phyloP scores from a whole-genome alignment of 2,797 vertebrate genomes.

The Takifugu rubripes region DNA sequence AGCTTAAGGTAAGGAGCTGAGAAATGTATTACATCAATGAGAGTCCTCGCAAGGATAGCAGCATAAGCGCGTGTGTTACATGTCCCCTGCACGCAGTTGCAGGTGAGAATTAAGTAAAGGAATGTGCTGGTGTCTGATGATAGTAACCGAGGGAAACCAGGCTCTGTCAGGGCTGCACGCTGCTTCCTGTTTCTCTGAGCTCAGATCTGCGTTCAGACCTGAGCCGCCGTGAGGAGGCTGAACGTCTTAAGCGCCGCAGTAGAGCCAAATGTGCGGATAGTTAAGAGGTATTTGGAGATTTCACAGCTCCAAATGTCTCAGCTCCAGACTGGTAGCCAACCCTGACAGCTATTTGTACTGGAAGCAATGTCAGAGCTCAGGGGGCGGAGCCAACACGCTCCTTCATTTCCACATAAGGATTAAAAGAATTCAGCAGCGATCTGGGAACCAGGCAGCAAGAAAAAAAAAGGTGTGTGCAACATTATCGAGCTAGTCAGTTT shows the following conservation, averaged over 20 bases:
- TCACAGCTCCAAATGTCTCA: constrained; percentile 28
- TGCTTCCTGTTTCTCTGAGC: constrained; percentile 10
- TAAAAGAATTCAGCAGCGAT: constrained; percentile 25
- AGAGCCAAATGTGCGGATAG: constrained; percentile 49
- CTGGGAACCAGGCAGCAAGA: neutral
- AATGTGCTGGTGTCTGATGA: constrained; percentile 50
- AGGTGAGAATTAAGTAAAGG: constrained; percentile 33
- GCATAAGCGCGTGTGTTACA: constrained; percentile 19
- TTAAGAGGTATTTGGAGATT: constrained; percentile 56
- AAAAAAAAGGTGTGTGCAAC: constrained; percentile 40
- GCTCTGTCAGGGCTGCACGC: constrained; percentile 19
- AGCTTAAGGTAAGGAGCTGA: too few species aligned
- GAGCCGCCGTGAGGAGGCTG: constrained; percentile 22
- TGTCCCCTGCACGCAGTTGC: constrained; percentile 24
- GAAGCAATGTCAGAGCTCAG: constrained; percentile 17
- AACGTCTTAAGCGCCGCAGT: constrained; percentile 17
- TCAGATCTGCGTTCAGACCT: constrained; percentile 13
- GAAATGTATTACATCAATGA: too few species aligned
- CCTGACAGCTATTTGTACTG: constrained; percentile 45
- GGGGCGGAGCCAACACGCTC: constrained; percentile 22
- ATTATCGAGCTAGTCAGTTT: constrained; percentile 52
- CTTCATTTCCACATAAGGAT: constrained; percentile 32
- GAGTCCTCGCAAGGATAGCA: too few species aligned
- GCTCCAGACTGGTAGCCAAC: constrained; percentile 48
- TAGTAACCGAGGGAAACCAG: constrained; percentile 40